Percentiles rank a stretch among this genome's conserved stretches.
phyloP scores from a whole-genome alignment of 35 echinoderm and acorn worm genomes.

The Patiria miniata region DNA sequence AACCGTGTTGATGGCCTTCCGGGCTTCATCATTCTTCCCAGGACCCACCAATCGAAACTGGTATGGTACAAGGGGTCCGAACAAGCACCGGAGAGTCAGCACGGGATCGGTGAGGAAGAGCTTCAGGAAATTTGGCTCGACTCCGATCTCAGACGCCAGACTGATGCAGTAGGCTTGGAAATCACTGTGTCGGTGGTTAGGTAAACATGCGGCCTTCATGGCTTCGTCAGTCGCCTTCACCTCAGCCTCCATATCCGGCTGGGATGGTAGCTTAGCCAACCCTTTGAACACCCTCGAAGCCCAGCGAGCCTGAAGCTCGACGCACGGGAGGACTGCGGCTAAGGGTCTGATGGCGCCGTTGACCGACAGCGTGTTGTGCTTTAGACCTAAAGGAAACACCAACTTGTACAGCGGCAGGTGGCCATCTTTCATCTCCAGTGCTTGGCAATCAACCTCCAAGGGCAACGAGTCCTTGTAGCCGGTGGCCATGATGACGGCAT shows the following conservation, averaged over 20 bases:
- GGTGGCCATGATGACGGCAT: constrained; percentile 76
- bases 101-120: constrained; percentile 65
- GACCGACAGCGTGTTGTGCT: constrained; percentile 68
- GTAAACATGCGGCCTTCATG: constrained; percentile 47
- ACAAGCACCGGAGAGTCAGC: constrained; percentile 55
- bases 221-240: constrained; percentile 43
- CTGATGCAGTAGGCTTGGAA: constrained; percentile 62
- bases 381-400: constrained; percentile 54
- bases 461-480: constrained; percentile 76
- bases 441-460: constrained; percentile 41
- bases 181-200: constrained; percentile 63
- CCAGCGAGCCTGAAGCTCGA: constrained; percentile 85
- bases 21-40: constrained; percentile 65
- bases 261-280: constrained; percentile 40
- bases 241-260: constrained; percentile 39
- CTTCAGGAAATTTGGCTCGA: constrained; percentile 64
- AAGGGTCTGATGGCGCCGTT: constrained; percentile 67
- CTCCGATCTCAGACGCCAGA: constrained; percentile 69
- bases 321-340: constrained; percentile 46
- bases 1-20: constrained; percentile 64
- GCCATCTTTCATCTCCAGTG: constrained; percentile 54
- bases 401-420: constrained; percentile 70
- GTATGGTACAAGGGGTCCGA: constrained; percentile 52
- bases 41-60: constrained; percentile 74
- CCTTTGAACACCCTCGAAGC: constrained; percentile 66